Conservation (phyloP, 2,113 vertebrate species). For the Chionis minor region DNA sequence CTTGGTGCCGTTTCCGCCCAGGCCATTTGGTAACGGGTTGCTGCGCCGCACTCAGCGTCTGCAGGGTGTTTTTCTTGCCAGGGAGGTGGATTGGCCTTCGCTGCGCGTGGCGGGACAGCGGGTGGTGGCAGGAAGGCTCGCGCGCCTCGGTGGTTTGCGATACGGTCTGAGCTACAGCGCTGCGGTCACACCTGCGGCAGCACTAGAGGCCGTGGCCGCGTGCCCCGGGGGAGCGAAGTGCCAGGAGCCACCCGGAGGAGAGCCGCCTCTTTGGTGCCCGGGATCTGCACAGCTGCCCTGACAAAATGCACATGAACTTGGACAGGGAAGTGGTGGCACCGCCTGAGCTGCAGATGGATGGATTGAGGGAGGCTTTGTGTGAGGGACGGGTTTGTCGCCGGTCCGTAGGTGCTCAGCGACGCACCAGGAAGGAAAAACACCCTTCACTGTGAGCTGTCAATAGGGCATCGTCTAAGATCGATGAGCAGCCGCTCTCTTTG, state of each 20-base stretch:
- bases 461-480: fast-evolving
- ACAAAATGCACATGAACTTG: neutral
- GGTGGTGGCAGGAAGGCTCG: neutral
- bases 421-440: neutral
- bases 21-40: fast-evolving
- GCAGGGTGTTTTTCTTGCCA: neutral
- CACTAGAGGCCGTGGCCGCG: neutral
- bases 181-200: neutral
- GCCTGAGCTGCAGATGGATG: neutral
- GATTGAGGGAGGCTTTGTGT: neutral
- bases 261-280: too few species aligned
- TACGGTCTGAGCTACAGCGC: neutral
- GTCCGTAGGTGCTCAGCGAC: neutral
- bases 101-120: neutral
- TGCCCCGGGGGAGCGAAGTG: too few species aligned
- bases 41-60: fast-evolving
- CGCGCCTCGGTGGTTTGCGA: neutral
- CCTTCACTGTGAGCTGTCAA: fast-evolving
- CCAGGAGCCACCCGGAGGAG: fast-evolving
- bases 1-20: fast-evolving
- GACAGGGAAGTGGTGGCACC: neutral
- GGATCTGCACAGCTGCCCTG: neutral
- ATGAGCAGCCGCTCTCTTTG: neutral
- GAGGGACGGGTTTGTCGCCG: neutral
- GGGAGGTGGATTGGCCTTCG: neutral